Evolutionary conservation across 1,140 invertebrate genomes (phyloP).

Genomic region (Procambarus virginalis): DNA sequence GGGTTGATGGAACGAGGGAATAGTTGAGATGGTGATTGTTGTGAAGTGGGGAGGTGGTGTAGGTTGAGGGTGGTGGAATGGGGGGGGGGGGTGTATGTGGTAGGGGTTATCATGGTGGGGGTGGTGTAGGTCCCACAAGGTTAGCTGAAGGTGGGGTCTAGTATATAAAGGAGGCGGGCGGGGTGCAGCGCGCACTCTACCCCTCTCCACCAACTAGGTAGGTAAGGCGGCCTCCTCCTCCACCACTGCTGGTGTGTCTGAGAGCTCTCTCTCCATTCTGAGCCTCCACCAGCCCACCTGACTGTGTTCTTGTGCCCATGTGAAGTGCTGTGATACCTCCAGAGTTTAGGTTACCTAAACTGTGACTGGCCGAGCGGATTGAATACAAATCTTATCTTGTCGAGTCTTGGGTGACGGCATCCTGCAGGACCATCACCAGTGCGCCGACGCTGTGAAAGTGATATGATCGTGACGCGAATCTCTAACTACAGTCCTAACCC

Average conservation of each 20-base stretch:
- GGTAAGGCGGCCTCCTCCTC: background rate
- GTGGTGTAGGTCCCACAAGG: background rate
- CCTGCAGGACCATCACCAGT: background rate
- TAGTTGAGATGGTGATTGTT: too few species aligned
- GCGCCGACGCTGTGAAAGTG: background rate
- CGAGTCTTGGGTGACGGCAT: background rate
- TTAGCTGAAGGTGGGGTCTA: background rate
- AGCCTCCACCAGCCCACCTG: background rate
- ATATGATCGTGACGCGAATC: background rate
- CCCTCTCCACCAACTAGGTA: background rate
- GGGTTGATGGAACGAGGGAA: too few species aligned
- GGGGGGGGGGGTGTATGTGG: background rate
- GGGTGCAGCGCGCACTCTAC: background rate
- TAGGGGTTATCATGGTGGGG: background rate
- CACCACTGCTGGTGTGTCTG: background rate
- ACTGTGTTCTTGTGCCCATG: background rate
- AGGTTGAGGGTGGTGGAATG: background rate
- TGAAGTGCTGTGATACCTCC: background rate
- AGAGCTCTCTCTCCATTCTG: too few species aligned
- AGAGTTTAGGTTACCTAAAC: slow-evolving; percentile 5
- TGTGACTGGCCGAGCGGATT: background rate
- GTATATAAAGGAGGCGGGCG: background rate
- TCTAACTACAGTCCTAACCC: too few species aligned
- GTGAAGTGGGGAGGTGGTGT: background rate
- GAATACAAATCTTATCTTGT: background rate